These are phyloP conservation scores for Orgyia antiqua DNA, from an alignment of 2,888 invertebrate species.

Conservation along the genomic window DNA sequence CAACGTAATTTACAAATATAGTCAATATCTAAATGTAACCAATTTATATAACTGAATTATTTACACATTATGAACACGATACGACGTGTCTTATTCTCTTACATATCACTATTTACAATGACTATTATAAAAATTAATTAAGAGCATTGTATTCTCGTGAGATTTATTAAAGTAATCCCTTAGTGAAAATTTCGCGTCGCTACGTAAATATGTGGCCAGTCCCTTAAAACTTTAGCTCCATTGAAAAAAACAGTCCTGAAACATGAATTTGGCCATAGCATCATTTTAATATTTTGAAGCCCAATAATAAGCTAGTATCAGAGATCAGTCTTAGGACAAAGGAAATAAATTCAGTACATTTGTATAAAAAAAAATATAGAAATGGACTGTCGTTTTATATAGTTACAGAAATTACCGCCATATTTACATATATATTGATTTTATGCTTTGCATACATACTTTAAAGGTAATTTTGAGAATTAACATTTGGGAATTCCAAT, in stretches of 20 bases:
- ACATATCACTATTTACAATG: constrained; percentile 73
- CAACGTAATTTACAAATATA: constrained; percentile 73
- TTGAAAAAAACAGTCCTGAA: constrained; percentile 39
- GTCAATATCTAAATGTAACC: constrained; percentile 65
- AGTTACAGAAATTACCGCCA: constrained; percentile 29
- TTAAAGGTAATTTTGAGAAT: constrained; percentile 18
- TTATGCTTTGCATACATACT: constrained; percentile 10
- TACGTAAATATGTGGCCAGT: constrained; percentile 36
- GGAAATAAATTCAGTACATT: constrained; percentile 54
- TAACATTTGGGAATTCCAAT: constrained; percentile 50
- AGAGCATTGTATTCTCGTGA: constrained; percentile 72
- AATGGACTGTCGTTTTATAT: constrained; percentile 28
- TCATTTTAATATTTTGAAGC: constrained; percentile 33
- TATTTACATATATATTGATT: constrained; percentile 26
- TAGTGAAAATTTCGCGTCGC: constrained; percentile 42
- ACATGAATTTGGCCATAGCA: constrained; percentile 26
- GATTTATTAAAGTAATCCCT: constrained; percentile 70
- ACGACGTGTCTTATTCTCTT: constrained; percentile 55
- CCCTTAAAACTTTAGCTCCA: constrained; percentile 33
- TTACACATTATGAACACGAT: constrained; percentile 68
- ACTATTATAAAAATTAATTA: constrained; percentile 67
- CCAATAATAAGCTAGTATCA: constrained; percentile 50
- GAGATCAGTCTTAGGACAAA: constrained; percentile 70
- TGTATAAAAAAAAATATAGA: constrained; percentile 36
- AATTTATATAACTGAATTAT: constrained; percentile 67